Base-by-base conservation (phyloP, 1,140 invertebrate species). In the Euglossa dilemma region DNA sequence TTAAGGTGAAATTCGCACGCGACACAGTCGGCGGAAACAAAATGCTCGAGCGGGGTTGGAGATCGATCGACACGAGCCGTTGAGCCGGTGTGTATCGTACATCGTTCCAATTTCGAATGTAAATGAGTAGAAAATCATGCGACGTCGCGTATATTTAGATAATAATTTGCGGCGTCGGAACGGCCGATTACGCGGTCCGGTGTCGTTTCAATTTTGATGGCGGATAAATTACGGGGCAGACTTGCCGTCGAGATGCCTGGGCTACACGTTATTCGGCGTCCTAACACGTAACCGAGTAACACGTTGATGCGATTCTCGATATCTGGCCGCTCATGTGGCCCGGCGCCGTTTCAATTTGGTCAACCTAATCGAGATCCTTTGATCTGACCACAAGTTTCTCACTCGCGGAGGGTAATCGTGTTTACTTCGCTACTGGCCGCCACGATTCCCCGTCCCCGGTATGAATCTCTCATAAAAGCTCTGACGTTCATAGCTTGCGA, bases 1-100 rank as follows among this genome's bases (percentile, higher is more conserved):
- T 87, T 87, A 87, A 87, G 81, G 73, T 79, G 72, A 73, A 76
- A 75, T 87, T 84, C 73, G 70, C 72, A 69, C 81, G 85, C 59
- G 86, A 84, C 76, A 82, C 71, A 71, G 45, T 28, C n/a, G 45
- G 56, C 36, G 47, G 64, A 70, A 71, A 73, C 75, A 79, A 87
- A 86, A 83, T 70, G 56, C 54, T 78, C 45, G 74, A 54, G 36
- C 56, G 18, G 6, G 36, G 73, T 16, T 14, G 64, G 16, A 61
- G 74, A 78, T 83, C 80, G 80, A 83, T 78, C 66, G 80, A 23
- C 43, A 20, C 23, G 23, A 14, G 23, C 11, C n/a, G 43, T 7
- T n/a, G 23, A 18, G 28, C 59, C 3, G 20, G 47, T 12, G 69
- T 52, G n/a, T 75, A 82, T 82, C 80, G 80, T 75, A n/a, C 80